Percentiles rank a stretch among this genome's conserved stretches.
These are phyloP conservation scores for Hydropotes inermis DNA, from an alignment of 2,113 vertebrate species.

Conservation along the genomic window DNA sequence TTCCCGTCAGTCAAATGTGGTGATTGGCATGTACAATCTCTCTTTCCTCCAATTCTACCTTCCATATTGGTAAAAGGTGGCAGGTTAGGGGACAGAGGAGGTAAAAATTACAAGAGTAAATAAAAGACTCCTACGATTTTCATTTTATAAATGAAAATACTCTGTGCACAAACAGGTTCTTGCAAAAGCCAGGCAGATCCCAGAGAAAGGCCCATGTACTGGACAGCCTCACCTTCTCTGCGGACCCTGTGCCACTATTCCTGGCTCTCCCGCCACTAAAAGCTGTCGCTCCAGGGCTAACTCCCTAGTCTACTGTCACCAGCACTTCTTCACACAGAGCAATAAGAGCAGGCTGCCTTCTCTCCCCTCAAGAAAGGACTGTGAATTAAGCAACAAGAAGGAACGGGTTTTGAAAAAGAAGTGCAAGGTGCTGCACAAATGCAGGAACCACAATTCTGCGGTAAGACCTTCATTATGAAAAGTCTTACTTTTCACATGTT, in stretches of 20 bases:
- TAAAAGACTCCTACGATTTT: neutral
- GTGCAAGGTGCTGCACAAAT: neutral
- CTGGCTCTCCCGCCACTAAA: neutral
- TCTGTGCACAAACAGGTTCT: neutral
- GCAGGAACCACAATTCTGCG: neutral
- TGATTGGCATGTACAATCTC: neutral
- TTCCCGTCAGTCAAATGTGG: neutral
- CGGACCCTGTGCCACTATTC: neutral
- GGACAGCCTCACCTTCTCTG: neutral
- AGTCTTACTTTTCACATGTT: neutral
- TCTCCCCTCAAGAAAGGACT: neutral
- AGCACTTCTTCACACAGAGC: neutral
- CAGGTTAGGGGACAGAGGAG: neutral
- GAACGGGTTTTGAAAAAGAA: neutral
- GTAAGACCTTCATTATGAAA: neutral
- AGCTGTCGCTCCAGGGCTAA: neutral
- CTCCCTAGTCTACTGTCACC: neutral
- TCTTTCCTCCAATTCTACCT: neutral
- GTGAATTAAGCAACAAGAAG: neutral
- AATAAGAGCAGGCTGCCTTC: neutral
- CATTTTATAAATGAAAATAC: conserved; percentile 24
- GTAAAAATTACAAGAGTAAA: neutral
- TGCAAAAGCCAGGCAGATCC: neutral
- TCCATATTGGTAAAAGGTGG: neutral
- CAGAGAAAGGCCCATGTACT: neutral